phyloP scores from a whole-genome alignment of 1,140 invertebrate genomes.

The Bacillus rossius region DNA sequence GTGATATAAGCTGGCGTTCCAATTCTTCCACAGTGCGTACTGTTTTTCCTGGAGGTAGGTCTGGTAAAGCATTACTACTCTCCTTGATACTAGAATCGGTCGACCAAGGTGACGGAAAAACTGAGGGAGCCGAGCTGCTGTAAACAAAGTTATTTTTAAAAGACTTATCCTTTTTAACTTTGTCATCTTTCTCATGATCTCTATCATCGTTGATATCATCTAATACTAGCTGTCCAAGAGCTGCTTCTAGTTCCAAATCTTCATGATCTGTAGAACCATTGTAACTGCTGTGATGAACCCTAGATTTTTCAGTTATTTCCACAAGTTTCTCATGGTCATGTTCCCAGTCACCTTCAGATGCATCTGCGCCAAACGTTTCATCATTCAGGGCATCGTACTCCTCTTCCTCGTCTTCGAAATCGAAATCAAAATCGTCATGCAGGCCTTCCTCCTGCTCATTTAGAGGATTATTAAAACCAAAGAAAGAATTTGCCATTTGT shows the following conservation, averaged over 20 bases:
- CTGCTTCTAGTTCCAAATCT: constrained; percentile 8
- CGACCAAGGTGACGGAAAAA: too few relatives aligned
- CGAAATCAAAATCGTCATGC: constrained; percentile 10
- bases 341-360: constrained; percentile 63
- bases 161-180: neutral
- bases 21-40: constrained; percentile 52
- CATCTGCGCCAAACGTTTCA: constrained; percentile 79
- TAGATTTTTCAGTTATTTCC: constrained; percentile 49
- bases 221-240: constrained; percentile 1
- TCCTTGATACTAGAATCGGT: too few relatives aligned
- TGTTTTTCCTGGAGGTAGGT: constrained; percentile 24
- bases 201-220: constrained; percentile 6
- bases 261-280: neutral
- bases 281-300: constrained; percentile 18
- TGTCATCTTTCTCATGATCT: too few relatives aligned
- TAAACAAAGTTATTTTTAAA: constrained; percentile 5
- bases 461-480: constrained; percentile 8
- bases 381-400: constrained; percentile 87
- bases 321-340: constrained; percentile 61
- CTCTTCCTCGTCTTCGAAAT: constrained; percentile 58
- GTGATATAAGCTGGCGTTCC: constrained; percentile 33
- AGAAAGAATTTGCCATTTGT: constrained; percentile 14
- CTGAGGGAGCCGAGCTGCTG: constrained; percentile 11
- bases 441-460: constrained; percentile 9
- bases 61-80: too few relatives aligned